phyloP scores from a whole-genome alignment of 2,797 vertebrate genomes.

The Schizopygopsis pylzovi region DNA sequence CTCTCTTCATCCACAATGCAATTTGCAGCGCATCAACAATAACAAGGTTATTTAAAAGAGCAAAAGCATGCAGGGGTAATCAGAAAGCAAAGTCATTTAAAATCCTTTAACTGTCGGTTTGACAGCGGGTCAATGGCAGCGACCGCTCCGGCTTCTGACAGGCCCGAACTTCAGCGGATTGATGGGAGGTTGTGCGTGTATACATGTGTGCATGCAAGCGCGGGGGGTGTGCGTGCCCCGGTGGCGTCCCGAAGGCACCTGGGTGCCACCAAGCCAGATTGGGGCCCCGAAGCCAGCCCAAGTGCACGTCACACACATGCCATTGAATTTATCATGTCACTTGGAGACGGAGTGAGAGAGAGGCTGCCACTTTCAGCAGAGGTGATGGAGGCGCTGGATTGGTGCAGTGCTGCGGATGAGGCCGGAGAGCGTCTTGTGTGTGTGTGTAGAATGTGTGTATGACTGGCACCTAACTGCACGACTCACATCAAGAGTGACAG shows the following conservation, averaged over 20 bases:
- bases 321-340: slow-evolving; percentile 83
- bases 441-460: slow-evolving; percentile 49
- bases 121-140: slow-evolving; percentile 77
- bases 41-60: slow-evolving; percentile 77
- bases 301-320: slow-evolving; percentile 84
- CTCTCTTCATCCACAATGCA: slow-evolving; percentile 48
- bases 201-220: slow-evolving; percentile 41
- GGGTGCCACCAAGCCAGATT: slow-evolving; percentile 70
- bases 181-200: slow-evolving; percentile 16
- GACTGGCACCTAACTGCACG: slow-evolving; percentile 86
- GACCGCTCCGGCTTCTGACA: slow-evolving; percentile 61
- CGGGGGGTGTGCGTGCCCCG: slow-evolving; percentile 61
- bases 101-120: slow-evolving; percentile 80
- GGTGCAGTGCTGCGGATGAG: slow-evolving; percentile 67
- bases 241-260: slow-evolving; percentile 83
- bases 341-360: slow-evolving; percentile 71
- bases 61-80: slow-evolving; percentile 74
- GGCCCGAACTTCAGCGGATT: slow-evolving; percentile 63
- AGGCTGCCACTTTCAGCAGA: slow-evolving; percentile 87
- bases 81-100: slow-evolving; percentile 79
- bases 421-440: slow-evolving; percentile 54
- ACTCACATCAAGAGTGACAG: slow-evolving; percentile 84
- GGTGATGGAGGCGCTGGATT: slow-evolving; percentile 76
- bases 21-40: slow-evolving; percentile 67
- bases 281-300: slow-evolving; percentile 72